Base-by-base conservation (phyloP, 2,888 invertebrate species). In the Hyalella azteca region DNA sequence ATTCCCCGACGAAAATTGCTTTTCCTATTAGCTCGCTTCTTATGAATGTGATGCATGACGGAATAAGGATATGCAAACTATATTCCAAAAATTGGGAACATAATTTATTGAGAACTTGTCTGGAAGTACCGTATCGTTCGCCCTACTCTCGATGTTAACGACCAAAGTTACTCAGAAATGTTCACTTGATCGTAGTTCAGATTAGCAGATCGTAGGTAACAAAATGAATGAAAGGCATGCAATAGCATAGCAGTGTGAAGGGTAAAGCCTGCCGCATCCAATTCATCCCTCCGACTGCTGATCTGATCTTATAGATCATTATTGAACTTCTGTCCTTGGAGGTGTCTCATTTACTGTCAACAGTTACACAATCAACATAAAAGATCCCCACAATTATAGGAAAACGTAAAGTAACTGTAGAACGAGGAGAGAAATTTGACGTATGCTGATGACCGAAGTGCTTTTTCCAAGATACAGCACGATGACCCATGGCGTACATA, bases 31-130 rank as follows among this genome's bases (percentile, higher is more conserved):
- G n/a, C n/a, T n/a, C n/a, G n/a, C n/a, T n/a, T n/a, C n/a, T n/a
- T n/a, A n/a, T n/a, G n/a, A n/a, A n/a, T n/a, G n/a, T n/a, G n/a
- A n/a, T n/a, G n/a, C n/a, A n/a, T n/a, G n/a, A n/a, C n/a, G n/a
- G n/a, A n/a, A n/a, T n/a, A n/a, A n/a, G n/a, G n/a, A n/a, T n/a
- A n/a, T 11, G 36, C 22, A 66, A 66, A 36, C 39, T 0, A 7
- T 1, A 36, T 19, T 66, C 36, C 66, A 36, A 66, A 66, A 66
- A 66, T 66, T 66, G 66, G 66, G 66, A 66, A 66, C 66, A 66
- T 66, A 66, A 11, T 66, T 66, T 66, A 66, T 36, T 66, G 66
- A 36, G 29, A 66, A 29, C 66, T 66, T 66, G 66, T 7, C 7
- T 36, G 22, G 9, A 66, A 66, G 19, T 22, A 54, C 29, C 26